A percentile compares a stretch with the other conserved stretches of the same genome.
These are phyloP conservation scores for Flexamia atlantica DNA, from an alignment of 2,888 invertebrate species.

Conservation along the genomic window DNA sequence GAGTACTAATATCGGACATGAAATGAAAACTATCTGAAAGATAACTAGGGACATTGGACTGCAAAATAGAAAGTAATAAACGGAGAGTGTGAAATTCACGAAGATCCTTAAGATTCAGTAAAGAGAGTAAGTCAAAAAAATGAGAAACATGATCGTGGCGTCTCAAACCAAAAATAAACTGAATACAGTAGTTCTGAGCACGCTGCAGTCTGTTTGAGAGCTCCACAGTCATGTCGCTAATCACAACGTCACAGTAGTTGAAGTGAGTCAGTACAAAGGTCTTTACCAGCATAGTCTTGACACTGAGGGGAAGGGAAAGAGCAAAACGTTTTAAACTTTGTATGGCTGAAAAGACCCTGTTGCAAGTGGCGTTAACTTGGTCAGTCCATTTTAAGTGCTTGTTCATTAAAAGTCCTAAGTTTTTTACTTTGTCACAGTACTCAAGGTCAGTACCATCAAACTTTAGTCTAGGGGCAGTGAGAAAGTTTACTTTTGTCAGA, in stretches of 20 bases:
- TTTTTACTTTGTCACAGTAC: slow-evolving; percentile 44
- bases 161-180: slow-evolving; percentile 41
- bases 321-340: too few relatives aligned
- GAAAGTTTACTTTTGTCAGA: neutral
- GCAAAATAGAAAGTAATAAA: neutral
- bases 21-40: slow-evolving; percentile 8
- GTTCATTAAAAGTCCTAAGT: slow-evolving; percentile 44
- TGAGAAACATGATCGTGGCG: slow-evolving; percentile 15
- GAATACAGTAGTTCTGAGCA: slow-evolving; percentile 39
- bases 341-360: slow-evolving; percentile 37
- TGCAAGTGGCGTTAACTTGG: slow-evolving; percentile 24
- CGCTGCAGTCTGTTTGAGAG: slow-evolving; percentile 41
- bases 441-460: neutral
- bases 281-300: slow-evolving; percentile 19
- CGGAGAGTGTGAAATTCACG: slow-evolving; percentile 11
- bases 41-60: neutral
- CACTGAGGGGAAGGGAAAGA: slow-evolving; percentile 19
- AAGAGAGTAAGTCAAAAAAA: slow-evolving; percentile 5
- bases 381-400: slow-evolving; percentile 36
- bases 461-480: slow-evolving; percentile 27
- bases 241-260: slow-evolving; percentile 40
- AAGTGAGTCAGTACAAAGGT: slow-evolving; percentile 39
- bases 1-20: slow-evolving; percentile 23
- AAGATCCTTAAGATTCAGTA: slow-evolving; percentile 3
- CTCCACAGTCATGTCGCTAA: slow-evolving; percentile 52